Evolutionary conservation across 2,888 invertebrate species (phyloP), one percentile per base, ranked within the genome.

Genomic region (Serripes groenlandicus): DNA sequence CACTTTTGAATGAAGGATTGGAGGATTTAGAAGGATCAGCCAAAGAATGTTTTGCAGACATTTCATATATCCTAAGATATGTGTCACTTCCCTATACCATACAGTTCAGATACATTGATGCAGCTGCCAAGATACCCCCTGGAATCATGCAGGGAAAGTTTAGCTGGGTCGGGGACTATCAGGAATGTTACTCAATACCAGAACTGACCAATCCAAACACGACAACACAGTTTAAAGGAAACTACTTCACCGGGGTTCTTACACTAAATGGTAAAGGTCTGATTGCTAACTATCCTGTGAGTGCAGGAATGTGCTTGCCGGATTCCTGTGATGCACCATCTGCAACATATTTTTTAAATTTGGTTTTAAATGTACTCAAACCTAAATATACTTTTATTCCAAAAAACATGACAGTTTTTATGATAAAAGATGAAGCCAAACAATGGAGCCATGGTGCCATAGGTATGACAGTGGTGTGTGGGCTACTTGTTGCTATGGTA

Each of bases 161-260:
- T 32, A 76, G 70, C 32, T 85, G 85, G 85, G 79, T 77, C 5
- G 85, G 85, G 15, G 79, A 82, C 34, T 79, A 73, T 34, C 70
- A 77, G n/a, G 81, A 85, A 60, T 85, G 85, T 60, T 54, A 71
- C 32, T 49, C 37, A n/a, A 78, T 83, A 18, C 37, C 52, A n/a
- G 21, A 56, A 21, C 32, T 78, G 11, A 9, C 30, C 4, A 78
- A 83, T 42, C 68, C 70, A 30, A 1, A 32, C 1, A 75, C 82
- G n/a, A 66, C 58, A 1, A 42, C 74, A 66, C 42, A 37, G 7
- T 79, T 83, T 34, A 70, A 69, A n/a, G 79, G 79, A 26, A 54
- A 69, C 30, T 76, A 76, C 60, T 81, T 81, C 28, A 30, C 74
- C 9, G 78, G 70, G 3, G 52, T 28, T 32, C 5, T 86, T 23